A percentile compares a stretch with the other conserved stretches of the same genome.
Evolutionary conservation across 2,113 vertebrate genomes (phyloP).

Genomic region (Petrocephalus microphthalmus): DNA sequence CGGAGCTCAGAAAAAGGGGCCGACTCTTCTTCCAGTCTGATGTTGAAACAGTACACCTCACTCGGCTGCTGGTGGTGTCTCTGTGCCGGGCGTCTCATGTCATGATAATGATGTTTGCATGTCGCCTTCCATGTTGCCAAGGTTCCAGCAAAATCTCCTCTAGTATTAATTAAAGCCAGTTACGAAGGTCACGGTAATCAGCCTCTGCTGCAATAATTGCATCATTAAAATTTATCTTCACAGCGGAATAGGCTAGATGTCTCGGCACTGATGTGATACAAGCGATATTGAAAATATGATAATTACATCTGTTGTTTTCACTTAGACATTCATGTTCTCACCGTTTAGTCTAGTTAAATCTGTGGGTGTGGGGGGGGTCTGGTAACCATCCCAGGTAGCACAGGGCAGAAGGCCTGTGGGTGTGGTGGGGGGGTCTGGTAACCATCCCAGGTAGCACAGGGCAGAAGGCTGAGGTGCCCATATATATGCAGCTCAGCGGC

Average conservation of each 20-base stretch:
- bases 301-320: neutral
- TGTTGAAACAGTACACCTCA: neutral
- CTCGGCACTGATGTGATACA: neutral
- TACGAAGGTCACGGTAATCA: conserved; percentile 31
- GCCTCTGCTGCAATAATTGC: conserved; percentile 28
- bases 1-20: neutral
- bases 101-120: conserved; percentile 23
- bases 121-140: conserved; percentile 28
- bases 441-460: no score
- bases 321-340: neutral
- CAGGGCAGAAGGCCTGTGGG: no score
- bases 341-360: neutral
- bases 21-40: neutral
- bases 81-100: no score
- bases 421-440: neutral
- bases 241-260: neutral
- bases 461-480: no score
- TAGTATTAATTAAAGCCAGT: conserved; percentile 24
- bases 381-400: neutral
- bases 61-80: no score
- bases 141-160: conserved; percentile 12
- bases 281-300: neutral
- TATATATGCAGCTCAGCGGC: neutral
- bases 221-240: conserved; percentile 5
- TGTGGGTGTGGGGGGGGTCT: neutral